phyloP scores from a whole-genome alignment of 2,113 vertebrate species.

The Rhinopomastus cyanomelas region DNA sequence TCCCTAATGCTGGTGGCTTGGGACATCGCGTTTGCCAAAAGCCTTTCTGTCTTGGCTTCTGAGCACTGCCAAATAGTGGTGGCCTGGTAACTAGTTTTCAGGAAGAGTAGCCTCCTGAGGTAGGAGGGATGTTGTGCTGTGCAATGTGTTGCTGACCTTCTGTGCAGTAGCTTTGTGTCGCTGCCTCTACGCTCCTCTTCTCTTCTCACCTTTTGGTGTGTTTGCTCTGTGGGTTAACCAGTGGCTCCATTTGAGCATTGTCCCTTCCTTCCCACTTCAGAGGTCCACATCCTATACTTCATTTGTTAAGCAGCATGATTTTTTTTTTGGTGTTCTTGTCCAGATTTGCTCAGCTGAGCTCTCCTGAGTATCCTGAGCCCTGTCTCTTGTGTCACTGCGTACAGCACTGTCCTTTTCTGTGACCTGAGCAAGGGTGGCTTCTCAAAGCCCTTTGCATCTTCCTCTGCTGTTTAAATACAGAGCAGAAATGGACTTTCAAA shows the following conservation, averaged over 20 bases:
- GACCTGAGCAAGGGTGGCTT: slow-evolving; percentile 29
- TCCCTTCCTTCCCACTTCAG: neutral
- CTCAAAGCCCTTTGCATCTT: neutral
- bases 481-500: slow-evolving; percentile 46
- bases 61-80: neutral
- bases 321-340: neutral
- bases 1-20: neutral
- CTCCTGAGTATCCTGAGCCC: neutral
- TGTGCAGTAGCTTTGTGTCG: neutral
- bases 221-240: neutral
- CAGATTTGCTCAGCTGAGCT: neutral
- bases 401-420: neutral
- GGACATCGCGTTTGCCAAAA: neutral
- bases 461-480: neutral
- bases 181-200: neutral
- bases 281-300: fast-evolving
- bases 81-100: neutral
- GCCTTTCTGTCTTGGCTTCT: neutral
- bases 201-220: neutral
- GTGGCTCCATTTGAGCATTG: neutral
- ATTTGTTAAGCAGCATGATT: neutral
- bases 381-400: neutral
- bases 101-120: neutral
- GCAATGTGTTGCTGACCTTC: neutral
- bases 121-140: neutral